Evolutionary conservation across 2,888 invertebrate genomes (phyloP), one percentile per base, ranked within the genome.

Genomic region (Macropis europaea): DNA sequence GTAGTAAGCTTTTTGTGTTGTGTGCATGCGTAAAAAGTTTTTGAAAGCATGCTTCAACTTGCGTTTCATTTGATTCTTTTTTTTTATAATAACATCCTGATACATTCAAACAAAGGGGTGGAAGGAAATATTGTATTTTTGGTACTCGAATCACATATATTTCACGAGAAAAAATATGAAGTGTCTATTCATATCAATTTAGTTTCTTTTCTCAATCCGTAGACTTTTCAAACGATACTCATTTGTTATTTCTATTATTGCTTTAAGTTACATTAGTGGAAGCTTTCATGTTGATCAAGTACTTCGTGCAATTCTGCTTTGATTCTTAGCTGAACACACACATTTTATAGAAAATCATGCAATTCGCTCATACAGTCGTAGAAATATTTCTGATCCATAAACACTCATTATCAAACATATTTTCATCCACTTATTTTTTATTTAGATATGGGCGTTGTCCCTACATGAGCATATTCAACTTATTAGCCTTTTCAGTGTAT

Each of bases 1-100:
- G 6, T 47, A 19, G 17, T n/a, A 28, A 36, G 77, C 53, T 47
- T 52, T 19, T 9, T 53, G 19, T 68, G 42, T 53, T 61, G 61
- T 61, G 48, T 63, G 63, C 53, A 61, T 57, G 57, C 17, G 50
- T 71, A 48, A 45, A n/a, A n/a, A 30, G 15, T 56, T 32, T 34
- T 45, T 43, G 34, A 34, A 24, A 24, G 22, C 61, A 48, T 15
- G 71, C 56, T 71, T 64, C 15, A 34, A 15, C 34, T 42, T 52
- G 17, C 50, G 30, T 53, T 30, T 42, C 47, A 52, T 66, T 63
- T 26, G n/a, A 22, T 38, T 53, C 13, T n/a, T 30, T 34, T 42
- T 22, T n/a, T 5, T 7, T 13, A 9, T 2, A n/a, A 1, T 13
- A 17, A n/a, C 34, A 9, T 24, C 17, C n/a, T 36, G 15, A 6